Conservation (phyloP, 2,797 vertebrate genomes). For the Mus spretus region DNA sequence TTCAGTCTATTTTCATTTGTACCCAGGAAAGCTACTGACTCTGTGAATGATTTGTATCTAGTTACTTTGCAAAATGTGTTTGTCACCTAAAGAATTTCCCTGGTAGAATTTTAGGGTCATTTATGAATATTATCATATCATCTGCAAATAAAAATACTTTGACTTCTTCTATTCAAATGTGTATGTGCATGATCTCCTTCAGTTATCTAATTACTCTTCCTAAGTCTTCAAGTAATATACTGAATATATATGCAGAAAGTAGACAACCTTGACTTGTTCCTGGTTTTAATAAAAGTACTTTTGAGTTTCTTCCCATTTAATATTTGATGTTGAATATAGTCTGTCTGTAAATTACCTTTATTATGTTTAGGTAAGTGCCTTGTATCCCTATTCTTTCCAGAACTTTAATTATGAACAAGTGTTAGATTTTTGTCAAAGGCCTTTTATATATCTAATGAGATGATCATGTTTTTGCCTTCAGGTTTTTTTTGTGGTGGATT, state of each 20-base stretch:
- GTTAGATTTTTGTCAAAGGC: not conserved
- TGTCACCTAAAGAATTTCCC: not conserved
- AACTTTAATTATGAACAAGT: not conserved
- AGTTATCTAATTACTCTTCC: not conserved
- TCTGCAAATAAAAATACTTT: not conserved
- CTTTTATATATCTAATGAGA: not conserved
- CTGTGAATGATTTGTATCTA: not conserved
- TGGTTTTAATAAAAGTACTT: not conserved
- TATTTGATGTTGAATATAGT: not conserved
- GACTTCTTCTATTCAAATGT: not conserved
- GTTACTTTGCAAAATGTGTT: not conserved
- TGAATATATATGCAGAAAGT: not conserved
- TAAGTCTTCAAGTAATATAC: not conserved
- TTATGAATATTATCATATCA: no score
- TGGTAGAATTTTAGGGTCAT: not conserved
- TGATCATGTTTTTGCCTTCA: not conserved
- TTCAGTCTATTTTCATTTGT: not conserved
- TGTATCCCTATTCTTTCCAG: not conserved
- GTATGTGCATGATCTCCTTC: not conserved
- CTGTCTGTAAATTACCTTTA: not conserved
- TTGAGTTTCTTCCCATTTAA: not conserved
- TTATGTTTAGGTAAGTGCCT: not conserved
- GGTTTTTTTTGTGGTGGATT: not conserved
- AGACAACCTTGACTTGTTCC: not conserved
- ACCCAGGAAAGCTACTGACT: not conserved